Percentiles rank a stretch among this genome's conserved stretches.
phyloP scores from a whole-genome alignment of 1,140 invertebrate genomes.

The Caligus rogercresseyi region DNA sequence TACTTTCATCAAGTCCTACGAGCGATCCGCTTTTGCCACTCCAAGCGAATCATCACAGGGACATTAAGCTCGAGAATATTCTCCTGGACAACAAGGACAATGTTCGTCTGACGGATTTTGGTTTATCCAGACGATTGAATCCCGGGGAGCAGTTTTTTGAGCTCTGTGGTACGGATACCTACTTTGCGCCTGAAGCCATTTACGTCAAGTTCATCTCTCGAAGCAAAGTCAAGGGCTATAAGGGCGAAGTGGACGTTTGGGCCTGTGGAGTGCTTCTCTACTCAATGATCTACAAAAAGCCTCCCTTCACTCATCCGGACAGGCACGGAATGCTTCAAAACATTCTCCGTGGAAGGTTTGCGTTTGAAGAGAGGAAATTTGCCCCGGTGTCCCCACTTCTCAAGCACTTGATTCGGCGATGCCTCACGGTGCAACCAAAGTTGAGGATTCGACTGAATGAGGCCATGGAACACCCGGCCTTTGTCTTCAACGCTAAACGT shows the following conservation, averaged over 20 bases:
- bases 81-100: not conserved
- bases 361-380: not conserved
- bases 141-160: not conserved
- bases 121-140: not conserved
- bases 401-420: not conserved
- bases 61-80: not conserved
- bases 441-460: not conserved
- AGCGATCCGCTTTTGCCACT: not conserved
- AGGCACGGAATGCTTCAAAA: not conserved
- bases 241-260: not conserved
- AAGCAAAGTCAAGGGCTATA: not conserved
- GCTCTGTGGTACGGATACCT: not conserved
- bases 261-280: not conserved
- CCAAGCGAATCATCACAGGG: not conserved
- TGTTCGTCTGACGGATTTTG: not conserved
- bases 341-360: not conserved
- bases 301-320: not conserved
- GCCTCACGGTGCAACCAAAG: not conserved
- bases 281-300: not conserved
- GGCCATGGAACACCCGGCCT: not conserved
- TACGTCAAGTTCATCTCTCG: not conserved
- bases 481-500: not conserved
- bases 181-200: not conserved
- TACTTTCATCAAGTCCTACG: not conserved
- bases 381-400: not conserved